Evolutionary conservation across 2,797 vertebrate genomes (phyloP), one percentile per base, ranked within the genome.

Genomic region (Enteromius fasciolatus): DNA sequence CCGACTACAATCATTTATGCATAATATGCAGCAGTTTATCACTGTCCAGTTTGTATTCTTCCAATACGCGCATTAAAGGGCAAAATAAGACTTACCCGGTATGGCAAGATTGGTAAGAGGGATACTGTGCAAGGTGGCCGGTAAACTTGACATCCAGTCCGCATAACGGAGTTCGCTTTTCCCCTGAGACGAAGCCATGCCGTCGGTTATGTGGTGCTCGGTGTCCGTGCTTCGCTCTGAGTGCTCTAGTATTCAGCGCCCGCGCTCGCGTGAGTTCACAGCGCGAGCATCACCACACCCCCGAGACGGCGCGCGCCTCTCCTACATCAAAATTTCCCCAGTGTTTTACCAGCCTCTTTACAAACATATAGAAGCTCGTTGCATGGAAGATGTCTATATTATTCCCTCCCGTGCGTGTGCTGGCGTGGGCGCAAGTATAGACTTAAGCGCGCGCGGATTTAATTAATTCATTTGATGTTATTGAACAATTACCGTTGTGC

Each of bases 141-240:
- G 98, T 90, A 99, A 94, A 93, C 93, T 95, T 88, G 96, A 93
- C 98, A 99, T 99, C 98, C 98, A 99, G 94, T 99, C 97, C 9
- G 96, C 97, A 87, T 96, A 95, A 76, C 94, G 93, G 89, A 95
- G 88, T 91, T 98, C 97, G 78, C 90, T 94, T 92, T 95, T 98
- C 90, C 96, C 97, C 89, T 97, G 97, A 94, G 96, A 98, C 70
- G 97, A 96, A 94, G 98, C 98, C 97, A 99, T 98, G 86, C 94
- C 92, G 93, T 88, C 70, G 87, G 83, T 89, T 91, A 86, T 89
- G 87, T 72, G 78, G 87, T 92, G 89, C 88, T 86, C 92, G 87
- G 78, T 87, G 85, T 25, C 2, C 76, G 89, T 87, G 89, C 89
- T 83, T 63, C 59, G 68, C 88, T 3, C 86, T 3, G 41, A 70